Evolutionary conservation across 64 coral and sea anemone species (phyloP), one percentile per base, ranked within the genome.

Genomic region (Dendrophyllia cribrosa): DNA sequence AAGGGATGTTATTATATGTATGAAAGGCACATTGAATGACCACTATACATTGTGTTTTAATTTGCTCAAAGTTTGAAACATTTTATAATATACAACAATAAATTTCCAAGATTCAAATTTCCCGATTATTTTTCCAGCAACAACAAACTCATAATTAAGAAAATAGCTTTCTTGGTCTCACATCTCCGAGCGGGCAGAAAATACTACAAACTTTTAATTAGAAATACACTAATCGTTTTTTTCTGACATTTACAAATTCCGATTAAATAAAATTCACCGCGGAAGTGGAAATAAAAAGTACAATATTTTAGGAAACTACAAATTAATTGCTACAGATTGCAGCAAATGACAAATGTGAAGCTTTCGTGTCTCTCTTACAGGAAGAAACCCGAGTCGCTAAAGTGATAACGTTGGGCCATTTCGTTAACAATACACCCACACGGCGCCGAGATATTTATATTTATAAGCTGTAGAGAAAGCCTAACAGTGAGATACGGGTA

Each of bases 391-490:
- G 80, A 84, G 80, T 22, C 9, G 62, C 46, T 67, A 51, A 84
- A 43, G 80, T 59, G 80, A 84, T 84, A 84, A 84, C 80, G 80
- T 84, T 84, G 5, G 62, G 44, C 34, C 58, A 84, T 84, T 84
- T 84, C 62, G 43, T 84, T 84, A 64, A 83, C 80, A 83, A 68
- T 84, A 66, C 80, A 65, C 80, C 80, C 80, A 64, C 80, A 67
- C 62, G 61, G 43, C 17, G 80, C 65, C 67, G 48, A 4, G 61
- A 68, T 84, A 84, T 84, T 84, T 84, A 65, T 46, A 68, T 56
- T 12, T 56, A 56, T 56, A 66, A 84, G 26, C 21, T 7, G 80
- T 67, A 34, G 15, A 51, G 17, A 84, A 51, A 21, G 59, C 43
- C 59, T 65, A 83, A 81, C 58, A 66, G 79, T 23, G 77, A 79